These are phyloP conservation scores for Achatina immaculata DNA, from an alignment of 1,140 invertebrate species.

Conservation along the genomic window DNA sequence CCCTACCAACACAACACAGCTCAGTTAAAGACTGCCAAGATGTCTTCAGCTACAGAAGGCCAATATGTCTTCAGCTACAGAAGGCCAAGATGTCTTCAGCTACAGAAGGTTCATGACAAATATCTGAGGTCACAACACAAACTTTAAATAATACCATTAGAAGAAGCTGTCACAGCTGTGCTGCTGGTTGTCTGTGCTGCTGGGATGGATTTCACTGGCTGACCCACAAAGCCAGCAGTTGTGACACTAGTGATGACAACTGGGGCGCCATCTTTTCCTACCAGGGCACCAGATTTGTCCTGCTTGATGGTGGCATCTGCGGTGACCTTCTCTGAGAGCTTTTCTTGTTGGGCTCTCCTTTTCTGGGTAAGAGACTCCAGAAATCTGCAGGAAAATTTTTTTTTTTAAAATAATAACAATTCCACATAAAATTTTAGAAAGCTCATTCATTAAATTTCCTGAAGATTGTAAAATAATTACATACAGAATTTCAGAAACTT, in stretches of 20 bases:
- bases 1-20: too few relatives aligned
- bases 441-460: too few relatives aligned
- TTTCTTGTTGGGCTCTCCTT: constrained; percentile 64
- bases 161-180: background rate
- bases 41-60: too few relatives aligned
- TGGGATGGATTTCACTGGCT: background rate
- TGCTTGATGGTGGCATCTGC: constrained; percentile 52
- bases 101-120: too few relatives aligned
- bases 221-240: background rate
- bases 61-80: too few relatives aligned
- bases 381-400: constrained; percentile 50
- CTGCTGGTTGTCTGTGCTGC: background rate
- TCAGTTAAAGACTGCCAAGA: too few relatives aligned
- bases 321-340: constrained; percentile 58
- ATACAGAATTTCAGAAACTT: too few relatives aligned
- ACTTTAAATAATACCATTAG: background rate
- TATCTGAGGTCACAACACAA: too few relatives aligned
- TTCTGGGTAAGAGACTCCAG: constrained; percentile 62
- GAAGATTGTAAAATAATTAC: too few relatives aligned
- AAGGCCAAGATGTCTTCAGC: too few relatives aligned
- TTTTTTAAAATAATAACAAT: too few relatives aligned
- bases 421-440: too few relatives aligned
- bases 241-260: background rate
- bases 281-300: constrained; percentile 41
- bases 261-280: constrained; percentile 37